Evolutionary conservation across 2,797 vertebrate genomes (phyloP), one percentile per base, ranked within the genome.

Genomic region (Rhinella marina): DNA sequence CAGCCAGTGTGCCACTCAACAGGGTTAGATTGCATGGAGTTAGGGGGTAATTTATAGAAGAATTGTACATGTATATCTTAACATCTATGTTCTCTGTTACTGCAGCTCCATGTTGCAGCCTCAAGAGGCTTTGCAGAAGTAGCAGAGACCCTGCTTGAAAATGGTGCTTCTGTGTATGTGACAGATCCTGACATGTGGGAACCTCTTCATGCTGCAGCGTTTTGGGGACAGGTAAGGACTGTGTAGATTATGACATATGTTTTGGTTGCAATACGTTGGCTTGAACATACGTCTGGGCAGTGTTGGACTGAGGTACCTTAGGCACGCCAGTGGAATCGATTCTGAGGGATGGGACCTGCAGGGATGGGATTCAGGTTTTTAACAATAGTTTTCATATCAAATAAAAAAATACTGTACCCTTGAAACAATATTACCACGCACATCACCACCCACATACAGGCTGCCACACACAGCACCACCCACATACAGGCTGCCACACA

Each of bases 131-230:
- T 97, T 80, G 94, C 96, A 77, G 97, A 98, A 92, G 97, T 97
- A 72, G 96, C 97, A 52, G 98, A 99, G 94, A 94, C 96, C 84
- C 96, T 99, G 32, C 95, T 99, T 88, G 98, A 99, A 92, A 97
- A 96, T 0, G 97, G 98, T 8, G 97, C 96, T 41, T 95, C 94
- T 21, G 95, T 97, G 92, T 97, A 99, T 86, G 91, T 97, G 76
- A 96, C 95, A 88, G 98, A 99, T 92, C 95, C 95, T 79, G 98
- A 99, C 2, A 97, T 97, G 90, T 99, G 98, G 98, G 97, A 99
- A 92, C 97, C 98, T 23, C 95, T 99, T 81, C 98, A 99, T 0
- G 98, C 98, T 17, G 98, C 98, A 52, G 97, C 97, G 4, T 99
- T 98, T 95, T 99, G 98, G 98, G 98, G 98, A 92, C 98, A 99